Conservation (phyloP, 2,797 vertebrate genomes). For the Pelodytes ibericus region DNA sequence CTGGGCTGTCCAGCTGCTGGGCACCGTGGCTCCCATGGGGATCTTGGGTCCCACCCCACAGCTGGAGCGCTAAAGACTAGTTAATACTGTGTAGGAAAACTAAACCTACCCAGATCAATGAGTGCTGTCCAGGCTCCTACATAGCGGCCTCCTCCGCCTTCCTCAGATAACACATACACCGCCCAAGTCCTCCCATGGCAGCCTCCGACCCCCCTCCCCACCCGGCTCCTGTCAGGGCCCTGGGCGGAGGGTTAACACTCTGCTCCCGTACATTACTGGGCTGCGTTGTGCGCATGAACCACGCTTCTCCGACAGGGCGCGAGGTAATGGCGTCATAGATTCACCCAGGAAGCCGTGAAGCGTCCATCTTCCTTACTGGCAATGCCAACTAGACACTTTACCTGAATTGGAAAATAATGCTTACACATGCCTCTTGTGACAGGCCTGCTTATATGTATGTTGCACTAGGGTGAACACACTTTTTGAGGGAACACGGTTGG, state of each 20-base stretch:
- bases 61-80: no score
- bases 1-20: no score
- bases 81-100: no score
- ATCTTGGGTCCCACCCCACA: constrained; percentile 27
- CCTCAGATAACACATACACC: not conserved
- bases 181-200: constrained; percentile 5
- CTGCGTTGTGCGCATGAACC: not conserved
- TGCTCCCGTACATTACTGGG: not conserved
- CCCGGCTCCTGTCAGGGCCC: constrained; percentile 9
- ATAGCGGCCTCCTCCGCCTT: constrained; percentile 4
- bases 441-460: no score
- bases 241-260: constrained; percentile 14
- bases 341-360: not conserved
- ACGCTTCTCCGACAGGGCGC: not conserved
- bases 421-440: no score
- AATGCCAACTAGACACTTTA: not conserved
- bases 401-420: no score
- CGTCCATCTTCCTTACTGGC: constrained; percentile 22
- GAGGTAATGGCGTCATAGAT: not conserved
- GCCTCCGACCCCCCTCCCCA: not conserved
- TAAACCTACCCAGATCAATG: no score
- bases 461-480: no score
- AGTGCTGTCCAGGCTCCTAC: constrained; percentile 33
- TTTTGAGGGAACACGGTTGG: no score
- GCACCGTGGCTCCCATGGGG: constrained; percentile 14